Percentiles rank a stretch among this genome's conserved stretches.
Evolutionary conservation across 2,888 invertebrate genomes (phyloP).

Genomic region (Linyphia triangularis): DNA sequence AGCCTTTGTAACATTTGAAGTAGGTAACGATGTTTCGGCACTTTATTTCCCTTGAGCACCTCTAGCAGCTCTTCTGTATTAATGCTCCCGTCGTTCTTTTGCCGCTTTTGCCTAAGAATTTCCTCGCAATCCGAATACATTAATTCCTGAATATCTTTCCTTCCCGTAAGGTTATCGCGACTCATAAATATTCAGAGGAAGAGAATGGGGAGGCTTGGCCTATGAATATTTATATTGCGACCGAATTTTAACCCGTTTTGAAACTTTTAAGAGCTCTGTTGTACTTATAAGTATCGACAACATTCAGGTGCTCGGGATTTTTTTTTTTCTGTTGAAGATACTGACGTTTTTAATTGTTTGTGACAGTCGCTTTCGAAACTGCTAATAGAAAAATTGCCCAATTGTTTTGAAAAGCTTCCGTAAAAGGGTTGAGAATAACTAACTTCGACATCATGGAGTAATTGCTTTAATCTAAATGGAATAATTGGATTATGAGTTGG

Average conservation of each 20-base stretch:
- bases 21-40: constrained; percentile 37
- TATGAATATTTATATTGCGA: constrained; percentile 65
- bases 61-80: constrained; percentile 36
- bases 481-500: too few relatives aligned
- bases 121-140: constrained; percentile 61
- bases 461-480: too few relatives aligned
- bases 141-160: constrained; percentile 54
- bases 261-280: constrained; percentile 5
- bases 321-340: not conserved
- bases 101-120: not conserved
- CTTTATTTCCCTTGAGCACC: constrained; percentile 45
- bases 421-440: too few relatives aligned
- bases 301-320: not conserved
- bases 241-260: constrained; percentile 52
- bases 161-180: not conserved
- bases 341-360: not conserved
- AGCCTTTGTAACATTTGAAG: not conserved
- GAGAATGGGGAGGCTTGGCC: not conserved
- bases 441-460: too few relatives aligned
- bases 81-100: constrained; percentile 42
- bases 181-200: constrained; percentile 67
- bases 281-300: not conserved
- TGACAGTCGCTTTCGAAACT: too few relatives aligned
- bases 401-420: too few relatives aligned
- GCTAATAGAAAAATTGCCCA: too few relatives aligned